phyloP scores from a whole-genome alignment of 2,113 vertebrate species.

The Pituophis catenifer region DNA sequence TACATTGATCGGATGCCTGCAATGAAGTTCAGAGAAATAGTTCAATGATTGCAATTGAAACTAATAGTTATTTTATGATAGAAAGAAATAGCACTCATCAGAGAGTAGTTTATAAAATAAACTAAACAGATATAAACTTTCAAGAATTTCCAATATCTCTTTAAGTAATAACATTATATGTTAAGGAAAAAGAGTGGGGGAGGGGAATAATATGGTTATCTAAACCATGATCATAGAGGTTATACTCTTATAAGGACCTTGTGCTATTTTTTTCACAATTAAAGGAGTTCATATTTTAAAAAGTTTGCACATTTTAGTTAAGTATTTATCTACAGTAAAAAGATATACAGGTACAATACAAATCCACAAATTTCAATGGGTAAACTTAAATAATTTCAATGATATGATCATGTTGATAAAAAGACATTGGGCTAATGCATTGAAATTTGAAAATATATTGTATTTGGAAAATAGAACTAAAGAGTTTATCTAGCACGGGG shows the following conservation, averaged over 20 bases:
- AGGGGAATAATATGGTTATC: neutral
- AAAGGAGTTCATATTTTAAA: neutral
- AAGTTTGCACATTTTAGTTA: too few relatives aligned
- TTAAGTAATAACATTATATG: neutral
- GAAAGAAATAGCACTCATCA: neutral
- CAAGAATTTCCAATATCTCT: neutral
- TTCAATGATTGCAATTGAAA: neutral
- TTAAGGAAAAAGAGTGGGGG: neutral
- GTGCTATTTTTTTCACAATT: neutral
- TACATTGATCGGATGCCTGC: neutral
- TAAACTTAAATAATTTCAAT: neutral
- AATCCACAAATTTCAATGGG: neutral
- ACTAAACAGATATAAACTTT: neutral
- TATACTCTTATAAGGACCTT: neutral
- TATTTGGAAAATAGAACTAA: neutral
- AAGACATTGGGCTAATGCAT: neutral
- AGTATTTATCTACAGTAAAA: neutral
- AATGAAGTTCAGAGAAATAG: neutral
- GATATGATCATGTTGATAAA: neutral
- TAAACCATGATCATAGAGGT: neutral
- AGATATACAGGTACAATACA: neutral
- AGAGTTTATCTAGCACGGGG: neutral
- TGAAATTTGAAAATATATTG: neutral
- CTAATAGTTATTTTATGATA: neutral
- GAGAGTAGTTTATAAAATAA: neutral